A percentile compares a stretch with the other conserved stretches of the same genome.
phyloP scores from a whole-genome alignment of 2,113 vertebrate species.

The Orientallactaga bullata region DNA sequence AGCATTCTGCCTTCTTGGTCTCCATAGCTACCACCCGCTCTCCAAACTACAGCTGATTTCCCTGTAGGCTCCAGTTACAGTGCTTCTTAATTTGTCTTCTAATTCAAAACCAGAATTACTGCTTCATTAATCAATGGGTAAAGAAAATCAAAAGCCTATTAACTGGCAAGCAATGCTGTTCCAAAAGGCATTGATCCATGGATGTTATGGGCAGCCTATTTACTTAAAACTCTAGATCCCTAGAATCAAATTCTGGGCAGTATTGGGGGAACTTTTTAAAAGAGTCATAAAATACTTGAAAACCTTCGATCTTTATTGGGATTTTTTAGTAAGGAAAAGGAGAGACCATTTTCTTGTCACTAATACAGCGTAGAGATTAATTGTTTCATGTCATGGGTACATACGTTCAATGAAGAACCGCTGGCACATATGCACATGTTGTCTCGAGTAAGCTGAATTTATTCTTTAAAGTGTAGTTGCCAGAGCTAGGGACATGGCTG shows the following conservation, averaged over 20 bases:
- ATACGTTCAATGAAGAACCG: conserved; percentile 9
- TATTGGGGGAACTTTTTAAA: background rate
- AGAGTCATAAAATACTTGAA: conserved; percentile 27
- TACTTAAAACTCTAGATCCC: conserved; percentile 17
- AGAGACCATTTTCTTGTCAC: background rate
- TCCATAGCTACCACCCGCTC: conserved; percentile 29
- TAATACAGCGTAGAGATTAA: background rate
- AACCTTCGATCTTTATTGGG: conserved; percentile 9
- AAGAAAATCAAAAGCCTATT: conserved; percentile 72
- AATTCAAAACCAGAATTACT: conserved; percentile 70
- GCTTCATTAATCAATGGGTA: conserved; percentile 69
- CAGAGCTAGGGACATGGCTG: too few species aligned
- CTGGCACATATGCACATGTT: conserved; percentile 4
- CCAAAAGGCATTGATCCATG: conserved; percentile 40
- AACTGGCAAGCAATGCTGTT: conserved; percentile 66
- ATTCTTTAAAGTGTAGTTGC: conserved; percentile 57
- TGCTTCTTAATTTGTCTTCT: conserved; percentile 73
- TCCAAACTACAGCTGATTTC: conserved; percentile 35
- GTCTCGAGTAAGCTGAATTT: conserved; percentile 47
- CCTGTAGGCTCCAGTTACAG: conserved; percentile 14
- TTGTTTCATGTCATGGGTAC: conserved; percentile 22
- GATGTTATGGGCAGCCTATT: conserved; percentile 1
- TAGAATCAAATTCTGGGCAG: conserved; percentile 9
- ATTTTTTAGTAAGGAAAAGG: background rate
- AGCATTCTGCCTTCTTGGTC: background rate